phyloP scores from a whole-genome alignment of 2,888 invertebrate species.

The Leptura quadrifasciata region DNA sequence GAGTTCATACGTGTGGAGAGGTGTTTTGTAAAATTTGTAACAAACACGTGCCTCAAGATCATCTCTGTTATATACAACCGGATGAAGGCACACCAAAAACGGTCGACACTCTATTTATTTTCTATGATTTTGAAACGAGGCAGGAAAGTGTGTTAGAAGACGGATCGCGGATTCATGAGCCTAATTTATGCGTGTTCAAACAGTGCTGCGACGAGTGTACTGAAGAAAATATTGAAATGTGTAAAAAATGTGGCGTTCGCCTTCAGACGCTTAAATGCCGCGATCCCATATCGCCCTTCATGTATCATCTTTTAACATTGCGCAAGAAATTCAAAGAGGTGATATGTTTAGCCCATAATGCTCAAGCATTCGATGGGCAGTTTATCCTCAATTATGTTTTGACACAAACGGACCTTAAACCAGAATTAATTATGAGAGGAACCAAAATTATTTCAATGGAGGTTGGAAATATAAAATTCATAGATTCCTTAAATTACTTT shows the following conservation, averaged over 20 bases:
- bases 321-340: neutral
- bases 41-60: neutral
- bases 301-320: neutral
- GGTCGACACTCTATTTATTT: neutral
- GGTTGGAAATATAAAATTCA: too few species aligned
- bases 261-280: neutral
- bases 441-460: too few species aligned
- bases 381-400: conserved; percentile 32
- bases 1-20: too few species aligned
- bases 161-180: too few species aligned
- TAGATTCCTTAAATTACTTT: conserved; percentile 60
- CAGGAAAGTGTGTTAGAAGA: too few species aligned
- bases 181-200: neutral
- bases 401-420: conserved; percentile 40
- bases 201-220: neutral
- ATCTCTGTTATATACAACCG: neutral
- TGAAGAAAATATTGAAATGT: neutral
- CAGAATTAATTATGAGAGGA: conserved; percentile 44
- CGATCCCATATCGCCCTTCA: neutral
- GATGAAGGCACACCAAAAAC: neutral
- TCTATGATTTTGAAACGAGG: too few species aligned
- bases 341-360: neutral
- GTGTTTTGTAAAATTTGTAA: neutral
- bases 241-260: neutral
- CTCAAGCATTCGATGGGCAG: neutral